These are phyloP conservation scores for Mactra quadrangularis DNA, from an alignment of 1,140 invertebrate genomes.

Conservation along the genomic window DNA sequence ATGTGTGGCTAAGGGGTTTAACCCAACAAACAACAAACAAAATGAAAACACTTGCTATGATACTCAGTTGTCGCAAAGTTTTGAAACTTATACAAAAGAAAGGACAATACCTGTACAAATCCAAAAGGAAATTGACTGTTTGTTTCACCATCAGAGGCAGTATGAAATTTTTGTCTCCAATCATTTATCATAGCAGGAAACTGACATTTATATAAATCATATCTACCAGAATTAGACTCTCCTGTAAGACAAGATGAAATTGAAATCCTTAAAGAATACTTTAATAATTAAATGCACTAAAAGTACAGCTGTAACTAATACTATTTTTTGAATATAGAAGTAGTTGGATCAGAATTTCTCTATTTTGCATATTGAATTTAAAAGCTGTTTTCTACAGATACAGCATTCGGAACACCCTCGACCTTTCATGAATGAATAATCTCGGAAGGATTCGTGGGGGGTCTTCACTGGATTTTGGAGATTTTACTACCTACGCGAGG, in stretches of 20 bases:
- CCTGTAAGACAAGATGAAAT: constrained; percentile 53
- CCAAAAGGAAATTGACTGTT: constrained; percentile 74
- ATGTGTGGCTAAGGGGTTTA: too few species aligned
- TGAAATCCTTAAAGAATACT: neutral
- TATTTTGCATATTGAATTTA: neutral
- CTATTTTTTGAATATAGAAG: neutral
- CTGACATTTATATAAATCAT: constrained; percentile 70
- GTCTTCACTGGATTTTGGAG: too few species aligned
- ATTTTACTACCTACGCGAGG: too few species aligned
- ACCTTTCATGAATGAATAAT: too few species aligned
- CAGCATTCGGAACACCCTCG: too few species aligned
- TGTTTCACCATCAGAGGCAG: constrained; percentile 67
- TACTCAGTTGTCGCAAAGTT: too few species aligned
- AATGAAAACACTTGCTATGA: too few species aligned
- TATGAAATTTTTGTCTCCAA: constrained; percentile 72
- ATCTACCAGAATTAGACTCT: constrained; percentile 64
- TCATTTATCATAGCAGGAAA: constrained; percentile 75
- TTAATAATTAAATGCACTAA: neutral
- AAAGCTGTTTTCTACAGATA: neutral
- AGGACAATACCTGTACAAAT: constrained; percentile 77
- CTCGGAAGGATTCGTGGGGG: too few species aligned
- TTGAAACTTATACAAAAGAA: too few species aligned
- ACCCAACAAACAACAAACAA: too few species aligned
- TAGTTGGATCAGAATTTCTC: neutral
- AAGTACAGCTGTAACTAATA: neutral